Base-by-base conservation (phyloP, 2,113 vertebrate genomes). In the Stegastes partitus region DNA sequence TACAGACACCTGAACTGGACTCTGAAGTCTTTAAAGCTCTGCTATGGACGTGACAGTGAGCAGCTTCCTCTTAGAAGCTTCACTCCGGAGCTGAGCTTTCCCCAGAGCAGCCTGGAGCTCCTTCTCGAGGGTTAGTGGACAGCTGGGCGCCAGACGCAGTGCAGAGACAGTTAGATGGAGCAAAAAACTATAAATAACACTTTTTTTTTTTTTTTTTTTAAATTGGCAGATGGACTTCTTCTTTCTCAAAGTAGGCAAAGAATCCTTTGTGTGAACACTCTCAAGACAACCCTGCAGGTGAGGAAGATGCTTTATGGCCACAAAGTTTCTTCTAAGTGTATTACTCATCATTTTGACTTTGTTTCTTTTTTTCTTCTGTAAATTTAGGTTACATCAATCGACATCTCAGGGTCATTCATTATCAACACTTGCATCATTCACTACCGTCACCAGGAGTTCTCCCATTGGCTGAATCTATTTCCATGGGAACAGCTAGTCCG, bases 161-260 rank as follows among this genome's bases (percentile, higher is more conserved):
- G 26, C 44, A 65, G 23, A 68, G 22, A 63, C 4, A 65, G 37
- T 53, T 42, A 21, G 37, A 42, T n/a, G 18, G n/a, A 56, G 15
- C 21, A 28, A 50, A 50, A 72, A 31, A 11, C 44, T 19, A 21
- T 39, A 10, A 68, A 44, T 84, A 79, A 79, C 31, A 37, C n/a
- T 0, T 73, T 75, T 4, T 11, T 26, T 9, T 31, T 25, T 11
- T 42, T 18, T 63, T 68, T 54, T 50, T 62, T 10, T 55, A n/a
- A n/a, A 50, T 61, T 67, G 68, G 49, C 87, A 99, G 98, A 98
- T 56, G 98, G 98, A 61, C 94, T 99, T 87, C 94, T 99, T 53
- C 93, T 99, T n/a, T 99, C 98, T 57, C 98, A 99, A 91, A 99
- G 97, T 88, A 94, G 98, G 73, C 98, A 99, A 84, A 96, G 98